Base-by-base conservation (phyloP, 2,797 vertebrate species). In the Helicolenus hilgendorfi region DNA sequence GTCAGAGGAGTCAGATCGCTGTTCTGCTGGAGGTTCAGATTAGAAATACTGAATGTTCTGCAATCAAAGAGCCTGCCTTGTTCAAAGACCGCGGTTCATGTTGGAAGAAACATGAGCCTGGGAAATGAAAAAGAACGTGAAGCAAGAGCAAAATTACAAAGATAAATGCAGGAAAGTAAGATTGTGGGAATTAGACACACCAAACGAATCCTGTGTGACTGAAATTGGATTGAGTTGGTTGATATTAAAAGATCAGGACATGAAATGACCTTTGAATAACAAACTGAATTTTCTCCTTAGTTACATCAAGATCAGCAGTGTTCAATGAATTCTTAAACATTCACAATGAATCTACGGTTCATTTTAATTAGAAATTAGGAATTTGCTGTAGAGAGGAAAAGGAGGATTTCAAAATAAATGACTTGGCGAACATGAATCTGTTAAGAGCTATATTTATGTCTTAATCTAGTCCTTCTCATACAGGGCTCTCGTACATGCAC, bases 1-100 rank as follows among this genome's bases (percentile, higher is more conserved):
- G 87, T 81, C 80, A 88, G 76, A 70, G 60, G 84, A 80, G 83
- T 89, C 85, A 84, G 80, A 77, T 85, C 63, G 6, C 86, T 70
- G 79, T 6, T 65, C 59, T 59, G 53, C 60, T 71, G 53, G 36
- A 81, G 68, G 62, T 53, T 77, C 22, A 60, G 56, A 86, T 90
- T 74, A 89, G 83, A 88, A 83, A 88, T 64, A 62, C 33, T 15
- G 53, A 49, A 38, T 53, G 80, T 75, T 77, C 63, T 67, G 29
- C 62, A 89, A 83, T 83, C 73, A 89, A 89, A 91, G 65, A 79
- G 76, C 35, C 55, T 70, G 74, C 41, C 73, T 79, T 84, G 81
- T 90, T 86, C 62, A 67, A 83, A 81, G 38, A 22, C 72, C 22
- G 36, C 49, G 26, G 72, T 67, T 69, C 63, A 84, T 58, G 77